Percentiles rank a stretch among this genome's conserved stretches.
These are phyloP conservation scores for Helicorthomorpha holstii DNA, from an alignment of 1,140 invertebrate species.

Conservation along the genomic window DNA sequence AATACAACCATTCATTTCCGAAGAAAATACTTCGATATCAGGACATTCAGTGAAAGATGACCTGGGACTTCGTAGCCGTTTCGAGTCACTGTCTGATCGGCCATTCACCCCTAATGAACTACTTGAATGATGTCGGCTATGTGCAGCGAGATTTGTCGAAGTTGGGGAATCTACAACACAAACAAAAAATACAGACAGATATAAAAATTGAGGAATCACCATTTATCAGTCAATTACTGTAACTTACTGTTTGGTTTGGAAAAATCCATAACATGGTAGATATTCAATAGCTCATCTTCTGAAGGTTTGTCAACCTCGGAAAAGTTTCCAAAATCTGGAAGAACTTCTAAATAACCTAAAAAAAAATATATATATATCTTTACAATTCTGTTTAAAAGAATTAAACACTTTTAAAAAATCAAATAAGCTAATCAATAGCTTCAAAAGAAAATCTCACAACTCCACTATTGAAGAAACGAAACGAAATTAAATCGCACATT, in stretches of 20 bases:
- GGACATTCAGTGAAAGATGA: too few species aligned
- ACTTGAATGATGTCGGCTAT: neutral
- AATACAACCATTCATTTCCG: neutral
- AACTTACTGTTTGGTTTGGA: neutral
- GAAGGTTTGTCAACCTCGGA: neutral
- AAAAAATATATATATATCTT: neutral
- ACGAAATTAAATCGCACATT: neutral
- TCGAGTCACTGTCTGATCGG: neutral
- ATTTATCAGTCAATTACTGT: neutral
- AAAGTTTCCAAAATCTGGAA: slow-evolving; percentile 3
- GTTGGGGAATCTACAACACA: neutral
- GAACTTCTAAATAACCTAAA: slow-evolving; percentile 7
- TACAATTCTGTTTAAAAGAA: neutral
- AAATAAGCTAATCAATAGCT: neutral
- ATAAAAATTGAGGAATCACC: neutral
- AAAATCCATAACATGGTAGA: slow-evolving; percentile 9
- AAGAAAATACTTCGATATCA: neutral
- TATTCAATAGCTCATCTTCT: neutral
- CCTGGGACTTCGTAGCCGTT: too few species aligned
- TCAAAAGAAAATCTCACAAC: neutral
- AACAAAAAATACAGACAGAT: neutral
- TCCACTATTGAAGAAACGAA: neutral
- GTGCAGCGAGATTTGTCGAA: neutral
- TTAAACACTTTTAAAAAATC: neutral
- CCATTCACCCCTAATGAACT: neutral